Percentiles rank a stretch among this genome's conserved stretches.
Conservation (phyloP, 2,888 invertebrate species). For the Sinelater perroti region DNA sequence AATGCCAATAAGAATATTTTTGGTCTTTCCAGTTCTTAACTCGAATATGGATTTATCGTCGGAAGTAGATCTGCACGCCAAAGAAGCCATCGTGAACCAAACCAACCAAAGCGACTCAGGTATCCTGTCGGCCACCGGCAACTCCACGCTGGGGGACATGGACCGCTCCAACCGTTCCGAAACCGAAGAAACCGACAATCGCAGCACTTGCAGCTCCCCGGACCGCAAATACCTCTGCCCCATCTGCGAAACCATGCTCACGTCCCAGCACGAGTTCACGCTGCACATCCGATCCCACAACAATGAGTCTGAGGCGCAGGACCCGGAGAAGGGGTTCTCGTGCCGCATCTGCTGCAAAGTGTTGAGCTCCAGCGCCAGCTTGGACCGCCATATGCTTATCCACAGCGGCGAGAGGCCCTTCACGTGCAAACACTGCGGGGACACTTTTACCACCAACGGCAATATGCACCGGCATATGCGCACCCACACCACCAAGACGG, state of each 20-base stretch:
- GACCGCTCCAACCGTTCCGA: constrained; percentile 45
- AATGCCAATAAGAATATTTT: no score
- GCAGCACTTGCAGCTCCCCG: constrained; percentile 65
- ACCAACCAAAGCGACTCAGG: constrained; percentile 56
- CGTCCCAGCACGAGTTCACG: constrained; percentile 73
- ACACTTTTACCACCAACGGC: constrained; percentile 85
- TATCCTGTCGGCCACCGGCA: constrained; percentile 54
- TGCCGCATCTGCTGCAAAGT: constrained; percentile 76
- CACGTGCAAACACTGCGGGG: constrained; percentile 78
- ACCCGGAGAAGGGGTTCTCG: constrained; percentile 63
- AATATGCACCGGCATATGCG: constrained; percentile 87
- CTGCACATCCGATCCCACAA: constrained; percentile 74
- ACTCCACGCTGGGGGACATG: constrained; percentile 39
- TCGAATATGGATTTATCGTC: constrained; percentile 53
- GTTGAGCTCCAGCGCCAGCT: constrained; percentile 78
- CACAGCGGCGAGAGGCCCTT: constrained; percentile 85
- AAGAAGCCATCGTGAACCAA: constrained; percentile 45
- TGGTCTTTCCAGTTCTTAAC: constrained; percentile 53
- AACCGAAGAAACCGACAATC: constrained; percentile 65
- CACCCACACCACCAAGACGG: constrained; percentile 69
- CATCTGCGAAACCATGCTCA: constrained; percentile 69
- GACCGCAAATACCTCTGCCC: constrained; percentile 67
- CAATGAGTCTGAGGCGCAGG: constrained; percentile 62
- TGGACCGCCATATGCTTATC: constrained; percentile 81
- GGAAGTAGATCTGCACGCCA: constrained; percentile 33